Conservation (phyloP, 2,888 invertebrate genomes). For the Nymphalis polychloros region DNA sequence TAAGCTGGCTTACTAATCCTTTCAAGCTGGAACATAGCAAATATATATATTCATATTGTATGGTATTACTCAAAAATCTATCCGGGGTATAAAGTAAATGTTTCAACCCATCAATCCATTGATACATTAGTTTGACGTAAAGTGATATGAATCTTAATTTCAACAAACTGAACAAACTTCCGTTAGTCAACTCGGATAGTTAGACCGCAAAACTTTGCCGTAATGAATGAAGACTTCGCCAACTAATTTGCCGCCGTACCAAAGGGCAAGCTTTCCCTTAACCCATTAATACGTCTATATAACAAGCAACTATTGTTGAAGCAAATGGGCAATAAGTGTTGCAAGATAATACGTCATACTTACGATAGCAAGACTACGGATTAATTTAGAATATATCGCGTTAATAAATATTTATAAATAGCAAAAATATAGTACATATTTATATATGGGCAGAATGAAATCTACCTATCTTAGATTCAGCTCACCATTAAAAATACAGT, state of each 20-base stretch:
- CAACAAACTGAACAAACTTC: constrained; percentile 33
- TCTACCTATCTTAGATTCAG: no score
- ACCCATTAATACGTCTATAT: constrained; percentile 51
- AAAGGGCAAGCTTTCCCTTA: constrained; percentile 49
- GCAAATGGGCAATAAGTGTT: constrained; percentile 33
- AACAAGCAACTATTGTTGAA: constrained; percentile 38
- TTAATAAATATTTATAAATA: no score
- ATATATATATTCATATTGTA: no score
- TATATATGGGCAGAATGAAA: no score
- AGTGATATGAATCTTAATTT: constrained; percentile 37
- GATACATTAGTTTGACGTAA: constrained; percentile 19
- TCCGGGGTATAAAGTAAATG: no score
- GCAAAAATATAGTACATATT: no score
- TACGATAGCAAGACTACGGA: no score
- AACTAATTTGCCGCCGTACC: constrained; percentile 63
- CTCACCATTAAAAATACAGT: no score
- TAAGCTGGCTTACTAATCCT: no score
- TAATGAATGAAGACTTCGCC: constrained; percentile 63
- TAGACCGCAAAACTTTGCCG: constrained; percentile 55
- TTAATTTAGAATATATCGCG: no score
- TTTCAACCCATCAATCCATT: background rate
- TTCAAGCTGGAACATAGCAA: no score
- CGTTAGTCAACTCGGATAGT: constrained; percentile 48
- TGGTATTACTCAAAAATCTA: no score
- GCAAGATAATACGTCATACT: constrained; percentile 11